Base-by-base conservation (phyloP, 92 coral and sea anemone species). In the Parazoanthus atlanticus region DNA sequence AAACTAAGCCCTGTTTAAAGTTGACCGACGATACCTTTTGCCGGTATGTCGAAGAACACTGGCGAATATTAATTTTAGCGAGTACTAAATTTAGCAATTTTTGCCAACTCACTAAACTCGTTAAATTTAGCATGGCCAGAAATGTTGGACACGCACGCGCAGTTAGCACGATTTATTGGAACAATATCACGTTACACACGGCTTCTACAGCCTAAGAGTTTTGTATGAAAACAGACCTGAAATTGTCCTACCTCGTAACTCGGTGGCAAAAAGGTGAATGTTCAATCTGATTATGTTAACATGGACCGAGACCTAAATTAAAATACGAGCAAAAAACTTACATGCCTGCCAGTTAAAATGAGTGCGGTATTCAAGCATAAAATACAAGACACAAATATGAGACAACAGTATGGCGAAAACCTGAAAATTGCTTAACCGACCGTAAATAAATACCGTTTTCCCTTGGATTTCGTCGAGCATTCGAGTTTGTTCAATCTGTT, bases 401-500 rank as follows among this genome's bases (percentile, higher is more conserved):
- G 74, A 47, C 74, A 34, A 84, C n/a, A n/a, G n/a, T n/a, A n/a
- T n/a, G n/a, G n/a, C n/a, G n/a, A n/a, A n/a, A n/a, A n/a, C n/a
- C n/a, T n/a, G n/a, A n/a, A n/a, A n/a, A n/a, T n/a, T n/a, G n/a
- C n/a, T n/a, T n/a, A n/a, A n/a, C n/a, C 78, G 2, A 67, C 31
- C 25, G 21, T 17, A 11, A 72, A 72, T 72, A 69, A 69, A 41
- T 28, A 29, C 38, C 17, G 16, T 73, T 72, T 41, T 73, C 1
- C 3, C 46, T 26, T 26, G 28, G 64, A 74, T 19, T 64, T 28
- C 65, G n/a, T 72, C 71, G 78, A 69, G 25, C 81, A 10, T 43
- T 9, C 80, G 21, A 73, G 16, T 85, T 85, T 85, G 81, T 85
- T 85, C 88, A 85, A 26, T 85, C 69, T 67, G 71, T 46, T 72